Conservation (phyloP, 1,140 invertebrate species). For the Drosophila auraria region DNA sequence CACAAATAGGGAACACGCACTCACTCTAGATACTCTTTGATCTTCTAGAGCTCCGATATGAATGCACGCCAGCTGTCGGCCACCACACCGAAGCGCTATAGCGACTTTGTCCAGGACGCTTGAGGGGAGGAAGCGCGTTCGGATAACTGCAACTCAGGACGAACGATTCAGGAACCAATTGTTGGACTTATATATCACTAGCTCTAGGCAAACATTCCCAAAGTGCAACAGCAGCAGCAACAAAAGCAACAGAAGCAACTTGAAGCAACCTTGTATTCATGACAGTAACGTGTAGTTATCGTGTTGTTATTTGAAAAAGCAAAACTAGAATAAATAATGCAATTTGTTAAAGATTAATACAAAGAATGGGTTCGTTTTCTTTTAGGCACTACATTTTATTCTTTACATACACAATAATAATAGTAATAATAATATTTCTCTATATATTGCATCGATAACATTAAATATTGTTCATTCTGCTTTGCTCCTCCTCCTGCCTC, state of each 20-base stretch:
- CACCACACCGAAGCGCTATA: conserved; percentile 71
- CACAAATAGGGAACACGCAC: neutral
- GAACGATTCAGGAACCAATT: conserved; percentile 61
- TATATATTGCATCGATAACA: conserved; percentile 68
- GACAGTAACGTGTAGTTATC: conserved; percentile 71
- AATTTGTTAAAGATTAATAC: conserved; percentile 49
- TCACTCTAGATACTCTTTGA: conserved; percentile 20
- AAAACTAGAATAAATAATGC: conserved; percentile 19
- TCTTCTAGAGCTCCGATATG: conserved; percentile 83
- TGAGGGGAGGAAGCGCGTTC: neutral
- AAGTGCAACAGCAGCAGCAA: conserved; percentile 39
- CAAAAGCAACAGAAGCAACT: conserved; percentile 37
- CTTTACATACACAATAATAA: conserved; percentile 63
- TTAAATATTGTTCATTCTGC: conserved; percentile 80
- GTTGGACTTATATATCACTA: conserved; percentile 63
- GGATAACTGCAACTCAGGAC: conserved; percentile 10
- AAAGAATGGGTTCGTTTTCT: conserved; percentile 5
- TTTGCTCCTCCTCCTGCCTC: conserved; percentile 41
- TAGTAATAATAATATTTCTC: conserved; percentile 62
- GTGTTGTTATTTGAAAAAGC: conserved; percentile 53
- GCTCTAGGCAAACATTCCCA: conserved; percentile 72
- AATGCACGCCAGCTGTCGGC: conserved; percentile 82
- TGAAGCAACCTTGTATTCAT: conserved; percentile 68
- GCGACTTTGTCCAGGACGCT: conserved; percentile 57
- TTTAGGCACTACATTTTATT: conserved; percentile 78